Conservation (phyloP, 2,888 invertebrate species). For the Platycnemis pennipes region DNA sequence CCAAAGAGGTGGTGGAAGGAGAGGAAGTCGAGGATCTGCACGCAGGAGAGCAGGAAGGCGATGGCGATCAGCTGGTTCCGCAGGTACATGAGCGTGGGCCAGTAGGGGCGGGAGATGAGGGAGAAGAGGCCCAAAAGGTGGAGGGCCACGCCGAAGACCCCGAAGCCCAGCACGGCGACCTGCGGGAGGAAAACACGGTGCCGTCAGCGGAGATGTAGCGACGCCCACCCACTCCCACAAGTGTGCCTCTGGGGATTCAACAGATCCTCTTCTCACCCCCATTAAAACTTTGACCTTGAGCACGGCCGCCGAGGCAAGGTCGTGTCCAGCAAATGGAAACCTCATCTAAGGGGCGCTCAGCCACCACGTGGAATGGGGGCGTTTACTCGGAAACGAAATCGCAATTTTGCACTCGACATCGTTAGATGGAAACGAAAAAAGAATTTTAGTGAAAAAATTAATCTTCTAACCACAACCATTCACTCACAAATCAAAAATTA, state of each 20-base stretch:
- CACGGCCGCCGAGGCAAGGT: no score
- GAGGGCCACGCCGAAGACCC: constrained; percentile 93
- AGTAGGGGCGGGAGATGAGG: constrained; percentile 83
- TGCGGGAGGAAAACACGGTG: constrained; percentile 7
- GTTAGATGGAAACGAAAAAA: no score
- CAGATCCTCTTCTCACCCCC: neutral
- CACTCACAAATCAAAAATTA: no score
- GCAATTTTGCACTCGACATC: no score
- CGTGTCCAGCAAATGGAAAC: no score
- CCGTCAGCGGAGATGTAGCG: no score
- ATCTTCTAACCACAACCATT: no score
- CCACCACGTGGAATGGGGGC: no score
- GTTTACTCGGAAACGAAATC: no score
- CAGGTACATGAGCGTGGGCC: constrained; percentile 94
- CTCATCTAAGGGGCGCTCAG: no score
- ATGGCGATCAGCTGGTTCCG: constrained; percentile 98
- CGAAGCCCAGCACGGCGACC: constrained; percentile 90
- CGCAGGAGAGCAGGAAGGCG: constrained; percentile 96
- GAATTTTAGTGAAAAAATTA: no score
- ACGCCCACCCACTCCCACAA: no score
- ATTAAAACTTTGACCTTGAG: neutral
- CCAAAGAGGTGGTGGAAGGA: constrained; percentile 99
- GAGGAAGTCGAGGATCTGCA: constrained; percentile 97
- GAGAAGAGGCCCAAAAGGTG: constrained; percentile 91
- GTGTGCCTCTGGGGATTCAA: neutral